These are phyloP conservation scores for Nemotelus pantherinus DNA, from an alignment of 2,888 invertebrate genomes.

Conservation along the genomic window DNA sequence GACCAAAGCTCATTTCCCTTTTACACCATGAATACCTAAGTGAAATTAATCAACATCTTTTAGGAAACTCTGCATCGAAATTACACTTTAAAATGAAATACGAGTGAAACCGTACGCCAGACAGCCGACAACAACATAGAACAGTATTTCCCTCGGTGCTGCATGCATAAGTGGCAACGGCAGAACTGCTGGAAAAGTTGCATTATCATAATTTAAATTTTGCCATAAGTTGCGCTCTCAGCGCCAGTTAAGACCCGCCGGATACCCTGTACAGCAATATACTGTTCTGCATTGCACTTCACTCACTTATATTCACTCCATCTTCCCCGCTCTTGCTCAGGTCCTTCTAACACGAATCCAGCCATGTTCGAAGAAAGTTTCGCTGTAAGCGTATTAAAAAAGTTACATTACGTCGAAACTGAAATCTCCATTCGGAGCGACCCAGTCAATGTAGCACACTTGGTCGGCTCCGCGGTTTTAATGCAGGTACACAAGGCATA, in stretches of 20 bases:
- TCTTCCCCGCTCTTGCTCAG: background rate
- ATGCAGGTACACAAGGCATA: background rate
- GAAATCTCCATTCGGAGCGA: background rate
- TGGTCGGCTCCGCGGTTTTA: background rate
- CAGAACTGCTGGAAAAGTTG: background rate
- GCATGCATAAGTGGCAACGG: constrained; percentile 8
- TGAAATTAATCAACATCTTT: constrained; percentile 30
- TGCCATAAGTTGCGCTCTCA: constrained; percentile 15
- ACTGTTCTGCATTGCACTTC: background rate
- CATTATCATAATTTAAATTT: constrained; percentile 37
- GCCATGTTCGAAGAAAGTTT: constrained; percentile 17
- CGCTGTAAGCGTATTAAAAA: constrained; percentile 14
- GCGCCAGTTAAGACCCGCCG: background rate
- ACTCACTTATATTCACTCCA: background rate
- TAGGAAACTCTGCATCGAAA: constrained; percentile 24
- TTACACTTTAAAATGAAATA: constrained; percentile 30
- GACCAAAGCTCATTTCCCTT: background rate
- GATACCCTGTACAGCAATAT: background rate
- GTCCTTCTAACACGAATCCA: background rate
- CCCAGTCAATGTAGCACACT: constrained; percentile 7
- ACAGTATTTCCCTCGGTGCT: background rate
- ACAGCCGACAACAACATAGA: background rate
- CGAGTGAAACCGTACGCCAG: background rate
- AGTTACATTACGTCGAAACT: constrained; percentile 5
- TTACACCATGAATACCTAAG: background rate